Evolutionary conservation across 2,797 vertebrate genomes (phyloP), one percentile per base, ranked within the genome.

Genomic region (Chloroceryle amazona): DNA sequence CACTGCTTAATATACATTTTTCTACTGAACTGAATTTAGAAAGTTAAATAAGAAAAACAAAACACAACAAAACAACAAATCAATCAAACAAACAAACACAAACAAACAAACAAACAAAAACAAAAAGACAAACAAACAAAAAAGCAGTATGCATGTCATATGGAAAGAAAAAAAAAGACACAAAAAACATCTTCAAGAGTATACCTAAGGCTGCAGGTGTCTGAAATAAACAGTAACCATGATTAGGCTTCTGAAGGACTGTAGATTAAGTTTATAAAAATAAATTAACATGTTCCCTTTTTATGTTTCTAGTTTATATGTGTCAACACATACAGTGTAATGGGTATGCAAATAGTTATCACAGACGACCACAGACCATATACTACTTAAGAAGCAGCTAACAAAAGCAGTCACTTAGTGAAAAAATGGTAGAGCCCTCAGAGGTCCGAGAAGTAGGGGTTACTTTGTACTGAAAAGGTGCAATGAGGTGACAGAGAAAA

Each of bases 281-380:
- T 18, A 46, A 58, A 72, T 52, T 23, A 68, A 88, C 10, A 13
- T 57, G 3, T 35, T 84, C 11, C 37, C 18, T 89, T 85, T 76
- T 49, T 70, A 66, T 18, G 42, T 81, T 71, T 72, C 21, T 41
- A 4, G 60, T 23, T 58, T 83, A 79, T 8, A 37, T 7, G 46
- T 25, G 17, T 63, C 62, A 73, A 81, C 39, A 70, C 17, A 10
- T 23, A 79, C 23, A 75, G 55, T 51, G 21, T 15, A 74, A 87
- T 71, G 42, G 74, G 33, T 51, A 83, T 63, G 29, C 17, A 91
- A 88, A 85, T 25, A 84, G 20, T 79, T 93, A 89, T 49, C 39
- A 55, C 29, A 71, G 55, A 75, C n/a, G 21, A 70, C 35, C 49
- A 84, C 7, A 15, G 68, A 81, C 28, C 41, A 72, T 8, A 57